Percentiles rank a stretch among this genome's conserved stretches.
Evolutionary conservation across 2,113 vertebrate species (phyloP).

Genomic region (Indicator maculatus): DNA sequence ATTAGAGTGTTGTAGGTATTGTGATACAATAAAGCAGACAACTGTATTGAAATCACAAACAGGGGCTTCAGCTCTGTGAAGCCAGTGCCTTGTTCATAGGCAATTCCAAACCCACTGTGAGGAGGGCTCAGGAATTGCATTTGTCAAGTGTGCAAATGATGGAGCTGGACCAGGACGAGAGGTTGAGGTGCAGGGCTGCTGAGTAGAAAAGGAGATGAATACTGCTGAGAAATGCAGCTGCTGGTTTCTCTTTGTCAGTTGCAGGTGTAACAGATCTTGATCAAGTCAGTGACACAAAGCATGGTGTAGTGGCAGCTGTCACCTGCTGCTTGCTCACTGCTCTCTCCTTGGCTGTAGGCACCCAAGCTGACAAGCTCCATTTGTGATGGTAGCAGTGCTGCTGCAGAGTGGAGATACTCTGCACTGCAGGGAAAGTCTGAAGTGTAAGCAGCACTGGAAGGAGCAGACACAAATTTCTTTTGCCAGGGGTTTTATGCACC

Average conservation of each 20-base stretch:
- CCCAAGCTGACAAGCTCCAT: not conserved
- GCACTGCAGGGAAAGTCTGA: not conserved
- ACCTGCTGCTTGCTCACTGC: not conserved
- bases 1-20: not conserved
- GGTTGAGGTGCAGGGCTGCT: not conserved
- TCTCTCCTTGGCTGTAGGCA: not conserved
- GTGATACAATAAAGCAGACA: not conserved
- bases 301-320: not conserved
- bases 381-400: not conserved
- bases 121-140: not conserved
- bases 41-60: not conserved
- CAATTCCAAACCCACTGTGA: not conserved
- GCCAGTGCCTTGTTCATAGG: not conserved
- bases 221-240: not conserved
- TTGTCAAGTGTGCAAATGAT: not conserved
- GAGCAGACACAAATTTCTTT: rapidly evolving
- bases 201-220: not conserved
- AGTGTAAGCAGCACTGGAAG: not conserved
- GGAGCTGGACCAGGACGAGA: not conserved
- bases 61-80: not conserved
- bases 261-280: not conserved
- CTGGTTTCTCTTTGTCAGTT: not conserved
- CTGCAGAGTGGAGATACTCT: not conserved
- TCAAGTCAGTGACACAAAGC: not conserved
- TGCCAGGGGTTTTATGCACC: not conserved